Percentiles rank a stretch among this genome's conserved stretches.
phyloP scores from a whole-genome alignment of 2,888 invertebrate genomes.

The Nebria brevicollis region DNA sequence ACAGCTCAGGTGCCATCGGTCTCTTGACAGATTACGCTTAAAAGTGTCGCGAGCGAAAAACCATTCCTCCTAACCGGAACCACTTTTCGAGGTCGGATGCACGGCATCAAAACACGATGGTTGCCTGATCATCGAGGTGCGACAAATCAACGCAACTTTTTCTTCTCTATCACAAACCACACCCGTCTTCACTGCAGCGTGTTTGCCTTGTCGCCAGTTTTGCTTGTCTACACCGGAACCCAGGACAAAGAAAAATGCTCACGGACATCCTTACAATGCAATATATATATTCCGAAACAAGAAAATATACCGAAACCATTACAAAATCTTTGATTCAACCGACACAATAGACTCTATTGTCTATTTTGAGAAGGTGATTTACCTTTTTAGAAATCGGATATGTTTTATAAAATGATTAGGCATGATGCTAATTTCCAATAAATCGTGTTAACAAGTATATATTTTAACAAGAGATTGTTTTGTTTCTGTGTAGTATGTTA shows the following conservation, averaged over 20 bases:
- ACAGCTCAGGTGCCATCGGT: slow-evolving; percentile 31
- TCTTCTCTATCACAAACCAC: background rate
- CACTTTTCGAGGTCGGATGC: background rate
- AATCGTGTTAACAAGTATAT: background rate
- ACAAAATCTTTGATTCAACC: background rate
- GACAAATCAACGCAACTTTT: background rate
- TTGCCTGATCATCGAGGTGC: background rate
- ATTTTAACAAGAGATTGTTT: background rate
- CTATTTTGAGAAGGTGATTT: no score
- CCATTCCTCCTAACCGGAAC: background rate
- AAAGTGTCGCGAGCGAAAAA: background rate
- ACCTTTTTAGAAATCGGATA: no score
- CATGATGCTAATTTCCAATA: background rate
- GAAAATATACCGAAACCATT: background rate
- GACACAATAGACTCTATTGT: background rate
- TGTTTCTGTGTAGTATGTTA: slow-evolving; percentile 18
- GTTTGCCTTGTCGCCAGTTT: background rate
- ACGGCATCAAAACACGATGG: background rate
- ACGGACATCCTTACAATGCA: background rate
- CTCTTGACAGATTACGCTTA: background rate
- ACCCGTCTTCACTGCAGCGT: background rate
- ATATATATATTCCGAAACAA: background rate
- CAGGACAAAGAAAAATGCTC: background rate
- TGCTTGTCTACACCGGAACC: background rate
- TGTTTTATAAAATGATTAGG: no score